Evolutionary conservation across 2,888 invertebrate genomes (phyloP).

Genomic region (Nemapogon koenigi): DNA sequence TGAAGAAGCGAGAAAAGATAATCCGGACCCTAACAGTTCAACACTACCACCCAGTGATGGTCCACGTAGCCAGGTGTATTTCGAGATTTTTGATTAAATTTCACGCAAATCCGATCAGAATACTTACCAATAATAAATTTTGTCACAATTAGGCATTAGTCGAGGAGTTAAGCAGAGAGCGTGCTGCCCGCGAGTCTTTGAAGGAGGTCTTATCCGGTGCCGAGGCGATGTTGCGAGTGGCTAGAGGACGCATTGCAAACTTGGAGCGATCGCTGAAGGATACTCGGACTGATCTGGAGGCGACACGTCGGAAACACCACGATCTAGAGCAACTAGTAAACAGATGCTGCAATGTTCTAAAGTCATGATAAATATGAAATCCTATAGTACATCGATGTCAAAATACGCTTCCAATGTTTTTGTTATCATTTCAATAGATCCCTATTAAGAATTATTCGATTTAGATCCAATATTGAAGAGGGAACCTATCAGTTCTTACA

Average conservation of each 20-base stretch:
- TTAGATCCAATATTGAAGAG: too few species aligned
- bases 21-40: not conserved
- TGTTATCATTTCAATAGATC: too few species aligned
- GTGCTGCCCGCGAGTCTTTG: slow-evolving; percentile 37
- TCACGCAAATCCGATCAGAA: too few species aligned
- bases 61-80: not conserved
- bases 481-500: too few species aligned
- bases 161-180: slow-evolving; percentile 25
- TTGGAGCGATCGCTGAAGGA: slow-evolving; percentile 48
- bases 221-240: slow-evolving; percentile 47
- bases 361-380: too few species aligned
- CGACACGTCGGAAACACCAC: slow-evolving; percentile 38
- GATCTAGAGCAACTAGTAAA: slow-evolving; percentile 52
- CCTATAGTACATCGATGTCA: too few species aligned
- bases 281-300: slow-evolving; percentile 33
- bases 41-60: not conserved
- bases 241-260: slow-evolving; percentile 39
- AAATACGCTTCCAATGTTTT: too few species aligned
- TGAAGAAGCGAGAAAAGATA: slow-evolving; percentile 31
- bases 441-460: too few species aligned
- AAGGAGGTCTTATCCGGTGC: slow-evolving; percentile 43
- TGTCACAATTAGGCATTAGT: not conserved
- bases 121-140: too few species aligned
- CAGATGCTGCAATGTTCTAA: too few species aligned
- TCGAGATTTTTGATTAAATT: too few species aligned